Base-by-base conservation (phyloP, 2,888 invertebrate species). In the Masnerella sp. region DNA sequence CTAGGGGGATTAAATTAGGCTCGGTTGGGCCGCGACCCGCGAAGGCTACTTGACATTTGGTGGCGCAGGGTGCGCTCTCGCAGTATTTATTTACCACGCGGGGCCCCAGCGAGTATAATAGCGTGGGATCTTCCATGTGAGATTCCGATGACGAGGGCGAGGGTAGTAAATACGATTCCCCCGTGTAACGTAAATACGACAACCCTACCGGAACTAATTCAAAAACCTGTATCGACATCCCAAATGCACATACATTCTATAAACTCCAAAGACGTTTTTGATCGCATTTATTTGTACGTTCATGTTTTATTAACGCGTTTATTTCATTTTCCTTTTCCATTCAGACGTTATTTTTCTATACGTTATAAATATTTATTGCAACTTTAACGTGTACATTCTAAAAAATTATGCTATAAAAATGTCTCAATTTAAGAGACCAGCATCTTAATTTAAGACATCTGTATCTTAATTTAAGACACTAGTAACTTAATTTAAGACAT, bases 11-110 rank as follows among this genome's bases (percentile, higher is more conserved):
- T 77, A 76, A 80, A 80, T 79, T 77, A 77, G 77, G 74, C 74
- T 74, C 71, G 77, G 67, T 59, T 68, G 47, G 52, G 36, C 36
- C 67, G 67, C 75, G 70, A 65, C 59, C 74, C 59, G 62, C 75
- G 62, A 30, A 78, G 73, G 79, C 82, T 85, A 85, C 85, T 86
- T 85, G 85, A 85, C 84, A 83, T 85, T 84, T 83, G 79, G 77
- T 78, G 77, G 77, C 68, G 51, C 51, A 65, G 76, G 77, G 79
- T 73, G 77, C 61, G 80, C 81, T 81, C 80, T 82, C 80, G 77
- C 81, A 82, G 82, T 84, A 85, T 84, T 83, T 82, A 81, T 79
- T 78, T 78, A 76, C 77, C 74, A 74, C 74, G 77, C 74, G 52
- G 62, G 52, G 56, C 54, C 47, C 54, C 43, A 59, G 52, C 38